phyloP scores from a whole-genome alignment of 2,797 vertebrate genomes.

The Chromobotia macracanthus region DNA sequence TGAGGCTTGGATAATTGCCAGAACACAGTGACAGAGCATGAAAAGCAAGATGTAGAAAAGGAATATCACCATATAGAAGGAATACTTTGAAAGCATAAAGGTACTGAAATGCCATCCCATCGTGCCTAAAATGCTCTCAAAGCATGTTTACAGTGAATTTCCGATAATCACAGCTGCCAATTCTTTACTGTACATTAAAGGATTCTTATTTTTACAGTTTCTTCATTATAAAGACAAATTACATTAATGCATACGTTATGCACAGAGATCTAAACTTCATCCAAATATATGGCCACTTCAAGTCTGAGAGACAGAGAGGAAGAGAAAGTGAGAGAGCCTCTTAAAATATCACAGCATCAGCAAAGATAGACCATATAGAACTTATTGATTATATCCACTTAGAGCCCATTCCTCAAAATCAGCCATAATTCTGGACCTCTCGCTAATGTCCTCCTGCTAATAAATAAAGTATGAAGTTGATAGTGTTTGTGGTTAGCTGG shows the following conservation, averaged over 20 bases:
- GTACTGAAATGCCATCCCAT: neutral
- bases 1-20: slow-evolving; percentile 9
- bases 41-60: neutral
- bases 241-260: too few species aligned
- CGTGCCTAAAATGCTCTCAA: neutral
- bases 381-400: slow-evolving; percentile 30
- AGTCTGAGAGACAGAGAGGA: neutral
- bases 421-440: neutral
- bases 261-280: neutral
- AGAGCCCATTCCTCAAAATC: slow-evolving; percentile 25
- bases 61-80: neutral
- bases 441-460: slow-evolving; percentile 14
- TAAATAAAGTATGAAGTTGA: slow-evolving; percentile 59
- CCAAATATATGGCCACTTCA: neutral
- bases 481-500: slow-evolving; percentile 64
- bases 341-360: slow-evolving; percentile 10
- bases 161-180: too few species aligned
- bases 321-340: neutral
- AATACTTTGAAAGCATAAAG: neutral
- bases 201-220: too few species aligned
- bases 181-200: too few species aligned
- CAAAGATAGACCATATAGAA: slow-evolving; percentile 5
- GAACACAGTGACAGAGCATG: neutral
- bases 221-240: too few species aligned
- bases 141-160: neutral